phyloP scores from a whole-genome alignment of 2,888 invertebrate species.

The Gymnocheta viridis region DNA sequence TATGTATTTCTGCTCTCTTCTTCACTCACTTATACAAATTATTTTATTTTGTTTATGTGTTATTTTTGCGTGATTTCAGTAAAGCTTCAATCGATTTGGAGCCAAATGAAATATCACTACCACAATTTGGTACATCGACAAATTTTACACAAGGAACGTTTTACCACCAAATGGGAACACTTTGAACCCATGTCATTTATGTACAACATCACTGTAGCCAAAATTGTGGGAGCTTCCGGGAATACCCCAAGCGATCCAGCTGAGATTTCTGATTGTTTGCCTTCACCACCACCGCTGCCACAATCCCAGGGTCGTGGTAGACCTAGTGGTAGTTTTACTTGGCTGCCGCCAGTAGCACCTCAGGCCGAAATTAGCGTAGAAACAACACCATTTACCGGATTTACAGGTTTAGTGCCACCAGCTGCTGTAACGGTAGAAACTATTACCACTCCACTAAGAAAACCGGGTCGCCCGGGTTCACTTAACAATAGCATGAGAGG shows the following conservation, averaged over 20 bases:
- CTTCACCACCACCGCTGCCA: conserved; percentile 72
- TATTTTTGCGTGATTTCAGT: conserved; percentile 69
- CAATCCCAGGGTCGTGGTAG: conserved; percentile 77
- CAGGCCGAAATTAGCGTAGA: conserved; percentile 67
- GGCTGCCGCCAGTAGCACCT: conserved; percentile 74
- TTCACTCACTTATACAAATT: conserved; percentile 5
- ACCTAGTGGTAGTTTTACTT: conserved; percentile 79
- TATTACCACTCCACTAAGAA: conserved; percentile 76
- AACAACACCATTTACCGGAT: conserved; percentile 75
- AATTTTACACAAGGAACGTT: conserved; percentile 79
- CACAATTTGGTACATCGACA: conserved; percentile 79
- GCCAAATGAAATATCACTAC: conserved; percentile 80
- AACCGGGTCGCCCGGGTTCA: conserved; percentile 78
- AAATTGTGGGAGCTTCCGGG: conserved; percentile 77
- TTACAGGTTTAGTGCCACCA: conserved; percentile 79
- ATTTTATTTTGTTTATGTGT: background rate
- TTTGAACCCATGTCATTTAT: conserved; percentile 80
- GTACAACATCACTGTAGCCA: conserved; percentile 79
- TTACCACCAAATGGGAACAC: conserved; percentile 80
- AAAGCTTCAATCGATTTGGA: conserved; percentile 79
- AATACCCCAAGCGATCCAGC: conserved; percentile 38
- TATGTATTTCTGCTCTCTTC: conserved; percentile 24
- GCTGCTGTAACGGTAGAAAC: conserved; percentile 77
- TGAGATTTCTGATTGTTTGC: conserved; percentile 56
- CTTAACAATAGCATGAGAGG: conserved; percentile 80